Base-by-base conservation (phyloP, 1,140 invertebrate genomes). In the Drosophila teissieri region DNA sequence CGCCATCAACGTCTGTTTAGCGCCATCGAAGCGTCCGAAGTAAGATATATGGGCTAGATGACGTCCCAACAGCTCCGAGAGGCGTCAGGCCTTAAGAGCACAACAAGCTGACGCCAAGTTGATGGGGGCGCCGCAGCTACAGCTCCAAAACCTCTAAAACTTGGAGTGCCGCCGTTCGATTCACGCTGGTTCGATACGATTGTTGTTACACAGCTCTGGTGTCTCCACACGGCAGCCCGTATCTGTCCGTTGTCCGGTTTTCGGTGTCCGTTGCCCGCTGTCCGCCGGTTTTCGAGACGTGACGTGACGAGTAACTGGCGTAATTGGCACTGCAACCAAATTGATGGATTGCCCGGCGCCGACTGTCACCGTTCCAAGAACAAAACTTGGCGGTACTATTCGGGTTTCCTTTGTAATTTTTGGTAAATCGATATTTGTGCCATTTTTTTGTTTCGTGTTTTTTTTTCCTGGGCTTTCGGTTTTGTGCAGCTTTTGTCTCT, bases 361-460 rank as follows among this genome's bases (percentile, higher is more conserved):
- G 81, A 84, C 80, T 84, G 73, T 84, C 81, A 80, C 62, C 82
- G 80, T 61, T 61, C 49, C 24, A 57, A 73, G 64, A 58, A 61
- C 56, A 54, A 78, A 70, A 69, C 70, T 79, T 74, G 80, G 70
- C 80, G 80, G 80, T 62, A 46, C 78, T 83, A 85, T 85, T 64
- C 27, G 79, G 65, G 65, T 85, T 83, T 48, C 52, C 46, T 74
- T 82, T 78, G 56, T 68, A 74, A 48, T 55, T 54, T 76, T 74
- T 63, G 60, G 65, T 85, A 80, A 85, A 85, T 85, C 80, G 80
- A 84, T 84, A 84, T 80, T 84, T 85, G 77, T 84, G 80, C 80
- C 80, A 84, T 83, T 84, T 84, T 84, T 73, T 82, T 39, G 22
- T 15, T 40, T 42, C 36, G 15, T 40, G 11, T 27, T 40, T 49